Conservation (phyloP, 2,797 vertebrate genomes). For the Coregonus suidteri region DNA sequence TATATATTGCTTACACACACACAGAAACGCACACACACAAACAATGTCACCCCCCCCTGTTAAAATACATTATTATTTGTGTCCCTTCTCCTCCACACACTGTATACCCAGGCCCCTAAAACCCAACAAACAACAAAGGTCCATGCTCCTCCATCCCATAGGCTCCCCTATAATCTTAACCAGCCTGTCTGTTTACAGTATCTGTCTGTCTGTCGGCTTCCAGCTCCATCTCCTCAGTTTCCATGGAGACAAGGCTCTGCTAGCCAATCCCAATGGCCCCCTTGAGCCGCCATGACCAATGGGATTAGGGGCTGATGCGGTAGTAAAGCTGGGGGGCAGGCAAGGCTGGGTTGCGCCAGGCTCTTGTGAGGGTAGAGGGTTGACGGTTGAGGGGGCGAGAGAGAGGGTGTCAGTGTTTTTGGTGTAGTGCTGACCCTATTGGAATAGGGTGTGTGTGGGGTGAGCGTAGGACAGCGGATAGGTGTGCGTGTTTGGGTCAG, state of each 20-base stretch:
- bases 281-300: conserved; percentile 21
- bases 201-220: conserved; percentile 12
- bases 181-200: background rate
- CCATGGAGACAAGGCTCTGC: conserved; percentile 34
- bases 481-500: background rate
- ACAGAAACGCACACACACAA: conserved; percentile 8
- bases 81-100: too few species aligned
- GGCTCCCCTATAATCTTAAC: conserved; percentile 13
- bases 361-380: background rate
- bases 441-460: background rate
- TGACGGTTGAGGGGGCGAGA: too few species aligned
- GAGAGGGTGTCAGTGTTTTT: background rate
- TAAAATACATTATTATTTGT: background rate
- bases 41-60: background rate
- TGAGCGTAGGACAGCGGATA: background rate
- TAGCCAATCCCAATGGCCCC: conserved; percentile 21
- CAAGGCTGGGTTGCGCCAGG: background rate
- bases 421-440: too few species aligned
- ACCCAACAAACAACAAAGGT: background rate
- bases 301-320: conserved; percentile 27
- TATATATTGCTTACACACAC: background rate
- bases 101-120: background rate
- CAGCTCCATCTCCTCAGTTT: conserved; percentile 26
- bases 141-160: background rate
- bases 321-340: conserved; percentile 12